Base-by-base conservation (phyloP, 2,113 vertebrate species). In the Glaucidium brasilianum region DNA sequence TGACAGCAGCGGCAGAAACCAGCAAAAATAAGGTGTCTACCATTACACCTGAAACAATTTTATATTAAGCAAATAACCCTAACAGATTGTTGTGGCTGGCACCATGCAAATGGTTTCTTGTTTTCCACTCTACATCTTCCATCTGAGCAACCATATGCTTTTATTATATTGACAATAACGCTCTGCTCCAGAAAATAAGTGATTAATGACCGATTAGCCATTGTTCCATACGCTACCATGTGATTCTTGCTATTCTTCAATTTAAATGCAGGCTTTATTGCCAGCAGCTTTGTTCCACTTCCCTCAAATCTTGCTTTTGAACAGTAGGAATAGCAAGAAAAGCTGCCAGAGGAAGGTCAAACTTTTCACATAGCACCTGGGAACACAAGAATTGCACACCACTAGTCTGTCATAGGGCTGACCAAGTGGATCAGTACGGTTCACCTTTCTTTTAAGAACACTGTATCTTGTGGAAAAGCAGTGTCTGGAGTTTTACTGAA, bases 211-310 rank as follows among this genome's bases (percentile, higher is more conserved):
- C 39, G 11, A 84, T 80, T 77, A 88, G 27, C 11, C 25, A 26
- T 77, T 74, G 37, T 75, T 81, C 63, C 23, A 26, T 67, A 22
- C 0, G 6, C 32, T 43, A 50, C 34, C 55, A n/a, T n/a, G 63
- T 69, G 3, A 8, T 86, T 80, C 59, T 88, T 94, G 35, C 58
- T 77, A 13, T 67, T 21, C 25, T 78, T 86, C 39, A 55, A 10
- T 92, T 59, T 88, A 89, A 93, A 62, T 81, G 10, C 9, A 52
- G 17, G 17, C 5, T 92, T 92, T 85, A 43, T 72, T 84, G 68
- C 19, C 34, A 84, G 32, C 5, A 75, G 8, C 29, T 96, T 90
- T 81, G 9, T 63, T 85, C 34, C 32, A 22, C 37, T 86, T 84
- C 39, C 64, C 27, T 81, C 49, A n/a, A 84, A 64, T 19, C 52